phyloP scores from a whole-genome alignment of 2,888 invertebrate genomes.

The Xylota sylvarum region DNA sequence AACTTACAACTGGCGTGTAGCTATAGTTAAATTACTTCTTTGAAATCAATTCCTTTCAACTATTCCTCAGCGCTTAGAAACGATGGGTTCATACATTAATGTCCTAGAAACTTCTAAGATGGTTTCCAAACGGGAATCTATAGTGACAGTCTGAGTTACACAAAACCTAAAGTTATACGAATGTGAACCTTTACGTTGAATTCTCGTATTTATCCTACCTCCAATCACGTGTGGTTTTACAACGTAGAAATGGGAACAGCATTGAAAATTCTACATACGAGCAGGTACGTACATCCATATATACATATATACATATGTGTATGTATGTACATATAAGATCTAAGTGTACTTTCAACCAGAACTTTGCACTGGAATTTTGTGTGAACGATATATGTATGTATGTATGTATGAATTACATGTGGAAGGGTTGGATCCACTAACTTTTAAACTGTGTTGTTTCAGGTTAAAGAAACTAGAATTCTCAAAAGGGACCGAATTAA shows the following conservation, averaged over 20 bases:
- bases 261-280: slow-evolving; percentile 10
- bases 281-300: neutral
- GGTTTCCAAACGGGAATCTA: slow-evolving; percentile 12
- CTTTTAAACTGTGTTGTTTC: slow-evolving; percentile 17
- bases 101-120: neutral
- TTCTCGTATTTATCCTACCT: slow-evolving; percentile 22
- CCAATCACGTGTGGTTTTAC: slow-evolving; percentile 36
- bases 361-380: slow-evolving; percentile 24
- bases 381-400: slow-evolving; percentile 4
- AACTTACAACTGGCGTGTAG: too few relatives aligned
- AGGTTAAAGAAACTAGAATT: slow-evolving; percentile 9
- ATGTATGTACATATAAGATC: neutral
- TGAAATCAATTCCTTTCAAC: neutral
- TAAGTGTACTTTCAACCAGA: slow-evolving; percentile 8
- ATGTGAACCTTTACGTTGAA: slow-evolving; percentile 9
- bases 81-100: neutral
- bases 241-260: neutral
- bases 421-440: neutral
- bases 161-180: slow-evolving; percentile 1
- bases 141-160: slow-evolving; percentile 18
- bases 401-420: slow-evolving; percentile 24
- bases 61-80: neutral
- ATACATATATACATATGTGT: too few relatives aligned
- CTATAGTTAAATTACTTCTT: neutral
- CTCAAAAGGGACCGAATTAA: slow-evolving; percentile 28